Conservation (phyloP, 2,113 vertebrate species). For the Semnornis frantzii region DNA sequence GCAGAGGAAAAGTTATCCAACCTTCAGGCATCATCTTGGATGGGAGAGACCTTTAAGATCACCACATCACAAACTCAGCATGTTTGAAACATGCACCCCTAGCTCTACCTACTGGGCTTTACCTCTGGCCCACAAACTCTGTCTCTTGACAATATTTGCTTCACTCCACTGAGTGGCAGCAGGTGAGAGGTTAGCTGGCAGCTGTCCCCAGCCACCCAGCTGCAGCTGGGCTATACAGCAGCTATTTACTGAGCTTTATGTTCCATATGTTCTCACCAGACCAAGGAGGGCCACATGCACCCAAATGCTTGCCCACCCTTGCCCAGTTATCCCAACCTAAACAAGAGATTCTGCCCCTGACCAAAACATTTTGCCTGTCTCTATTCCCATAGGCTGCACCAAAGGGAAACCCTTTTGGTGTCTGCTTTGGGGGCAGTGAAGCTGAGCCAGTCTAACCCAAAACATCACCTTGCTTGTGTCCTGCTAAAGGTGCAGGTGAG, state of each 20-base stretch:
- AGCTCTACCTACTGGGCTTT: not conserved
- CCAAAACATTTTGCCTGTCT: not conserved
- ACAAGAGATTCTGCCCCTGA: not conserved
- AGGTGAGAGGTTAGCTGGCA: not conserved
- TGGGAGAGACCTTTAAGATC: too few species aligned
- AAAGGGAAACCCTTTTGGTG: not conserved
- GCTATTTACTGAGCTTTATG: not conserved
- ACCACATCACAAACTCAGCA: not conserved
- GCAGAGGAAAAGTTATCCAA: not conserved
- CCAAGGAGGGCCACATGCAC: accelerated
- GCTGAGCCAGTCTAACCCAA: not conserved
- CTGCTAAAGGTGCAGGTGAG: not conserved
- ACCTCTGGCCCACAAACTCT: not conserved
- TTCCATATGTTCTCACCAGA: not conserved
- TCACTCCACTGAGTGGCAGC: not conserved
- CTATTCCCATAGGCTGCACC: not conserved
- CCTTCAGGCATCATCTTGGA: not conserved
- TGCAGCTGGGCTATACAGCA: not conserved
- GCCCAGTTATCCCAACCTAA: not conserved
- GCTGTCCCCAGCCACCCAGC: not conserved
- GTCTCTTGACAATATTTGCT: not conserved
- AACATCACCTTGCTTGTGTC: not conserved
- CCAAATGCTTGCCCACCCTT: not conserved
- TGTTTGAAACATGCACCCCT: not conserved
- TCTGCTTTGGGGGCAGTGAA: not conserved